phyloP scores from a whole-genome alignment of 2,888 invertebrate genomes.

The Ectemnius cavifrons region DNA sequence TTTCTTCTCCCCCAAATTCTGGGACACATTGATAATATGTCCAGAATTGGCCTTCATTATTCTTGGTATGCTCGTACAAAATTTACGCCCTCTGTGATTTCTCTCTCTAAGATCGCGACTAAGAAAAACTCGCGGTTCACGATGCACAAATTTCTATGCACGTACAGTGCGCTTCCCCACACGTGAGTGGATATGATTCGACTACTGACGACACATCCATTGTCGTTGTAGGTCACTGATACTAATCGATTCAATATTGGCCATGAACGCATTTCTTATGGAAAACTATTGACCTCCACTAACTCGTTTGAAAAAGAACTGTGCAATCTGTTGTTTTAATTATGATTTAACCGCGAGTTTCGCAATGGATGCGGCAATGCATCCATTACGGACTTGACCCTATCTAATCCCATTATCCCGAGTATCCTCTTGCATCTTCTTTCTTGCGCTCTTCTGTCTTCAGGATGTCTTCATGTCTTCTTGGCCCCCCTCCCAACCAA shows the following conservation, averaged over 20 bases:
- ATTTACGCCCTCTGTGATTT: conserved; percentile 46
- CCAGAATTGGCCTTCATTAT: conserved; percentile 52
- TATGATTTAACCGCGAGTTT: conserved; percentile 31
- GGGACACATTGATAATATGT: conserved; percentile 52
- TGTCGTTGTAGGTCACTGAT: conserved; percentile 42
- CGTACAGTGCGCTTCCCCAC: conserved; percentile 21
- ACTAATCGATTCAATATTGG: conserved; percentile 31
- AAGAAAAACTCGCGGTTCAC: conserved; percentile 38
- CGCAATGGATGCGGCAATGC: conserved; percentile 29
- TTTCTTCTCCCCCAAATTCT: conserved; percentile 62
- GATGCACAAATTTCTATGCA: conserved; percentile 44
- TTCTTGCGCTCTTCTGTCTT: conserved; percentile 78
- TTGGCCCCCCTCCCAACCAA: conserved; percentile 66
- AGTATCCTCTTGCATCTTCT: conserved; percentile 77
- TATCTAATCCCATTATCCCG: conserved; percentile 50
- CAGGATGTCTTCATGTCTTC: conserved; percentile 77
- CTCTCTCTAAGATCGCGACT: conserved; percentile 55
- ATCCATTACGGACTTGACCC: conserved; percentile 19
- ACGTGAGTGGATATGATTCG: conserved; percentile 31
- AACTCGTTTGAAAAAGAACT: conserved; percentile 24
- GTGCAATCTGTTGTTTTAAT: conserved; percentile 31
- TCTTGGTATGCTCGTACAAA: conserved; percentile 46
- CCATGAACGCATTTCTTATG: conserved; percentile 13
- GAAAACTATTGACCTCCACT: conserved; percentile 29
- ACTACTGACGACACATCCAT: conserved; percentile 48